Conservation (phyloP, 2,113 vertebrate genomes). For the Scopus umbretta region DNA sequence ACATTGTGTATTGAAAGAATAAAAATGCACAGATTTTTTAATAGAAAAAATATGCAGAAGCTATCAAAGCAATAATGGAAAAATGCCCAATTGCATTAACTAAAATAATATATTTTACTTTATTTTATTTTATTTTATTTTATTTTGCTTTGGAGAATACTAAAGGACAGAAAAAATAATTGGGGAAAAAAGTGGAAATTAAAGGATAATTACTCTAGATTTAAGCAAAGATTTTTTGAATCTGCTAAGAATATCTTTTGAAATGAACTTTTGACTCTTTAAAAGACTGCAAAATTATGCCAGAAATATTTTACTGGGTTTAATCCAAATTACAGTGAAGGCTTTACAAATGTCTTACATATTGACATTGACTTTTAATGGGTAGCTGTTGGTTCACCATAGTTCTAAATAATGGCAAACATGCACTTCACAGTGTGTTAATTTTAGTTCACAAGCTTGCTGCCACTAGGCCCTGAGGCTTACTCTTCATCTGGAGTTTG, state of each 20-base stretch:
- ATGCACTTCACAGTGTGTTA: neutral
- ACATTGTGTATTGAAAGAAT: neutral
- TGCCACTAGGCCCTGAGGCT: neutral
- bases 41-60: neutral
- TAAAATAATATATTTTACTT: neutral
- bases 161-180: neutral
- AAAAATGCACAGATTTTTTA: neutral
- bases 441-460: constrained; percentile 35
- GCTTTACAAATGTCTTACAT: neutral
- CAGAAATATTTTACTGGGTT: neutral
- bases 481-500: neutral
- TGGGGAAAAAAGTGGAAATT: neutral
- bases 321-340: neutral
- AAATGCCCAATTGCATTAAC: neutral
- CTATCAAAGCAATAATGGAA: neutral
- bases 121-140: neutral
- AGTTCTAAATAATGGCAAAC: neutral
- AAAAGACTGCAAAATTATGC: neutral
- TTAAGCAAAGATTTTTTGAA: neutral
- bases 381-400: neutral
- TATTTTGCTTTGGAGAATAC: neutral
- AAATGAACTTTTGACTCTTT: neutral
- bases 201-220: neutral
- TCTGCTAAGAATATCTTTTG: neutral
- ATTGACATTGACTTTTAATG: constrained; percentile 3